These are phyloP conservation scores for Magallana nippona DNA, from an alignment of 2,888 invertebrate species.

Conservation along the genomic window DNA sequence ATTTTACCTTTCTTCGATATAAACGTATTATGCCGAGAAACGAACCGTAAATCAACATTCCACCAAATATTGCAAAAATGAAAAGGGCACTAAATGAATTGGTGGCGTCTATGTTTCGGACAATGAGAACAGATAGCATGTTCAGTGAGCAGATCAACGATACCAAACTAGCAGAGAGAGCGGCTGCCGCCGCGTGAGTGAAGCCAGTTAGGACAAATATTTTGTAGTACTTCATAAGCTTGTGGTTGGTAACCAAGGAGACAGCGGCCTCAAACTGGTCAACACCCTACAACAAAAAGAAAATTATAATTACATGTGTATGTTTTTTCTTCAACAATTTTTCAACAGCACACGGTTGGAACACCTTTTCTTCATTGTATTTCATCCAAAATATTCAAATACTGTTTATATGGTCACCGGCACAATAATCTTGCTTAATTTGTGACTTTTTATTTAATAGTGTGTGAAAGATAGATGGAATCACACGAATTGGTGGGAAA, in stretches of 20 bases:
- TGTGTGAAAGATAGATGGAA: too few relatives aligned
- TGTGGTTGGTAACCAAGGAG: not conserved
- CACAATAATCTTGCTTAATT: too few relatives aligned
- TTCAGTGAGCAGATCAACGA: not conserved
- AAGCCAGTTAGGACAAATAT: not conserved
- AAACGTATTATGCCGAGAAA: not conserved
- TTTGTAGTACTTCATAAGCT: not conserved
- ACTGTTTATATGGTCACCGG: too few relatives aligned
- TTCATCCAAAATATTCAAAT: too few relatives aligned
- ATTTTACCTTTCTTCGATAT: constrained; percentile 2
- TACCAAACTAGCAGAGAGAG: not conserved
- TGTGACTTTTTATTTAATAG: too few relatives aligned
- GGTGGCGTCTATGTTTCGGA: not conserved
- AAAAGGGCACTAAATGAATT: too few relatives aligned
- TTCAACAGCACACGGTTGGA: too few relatives aligned
- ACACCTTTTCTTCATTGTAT: too few relatives aligned
- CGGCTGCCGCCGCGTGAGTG: not conserved
- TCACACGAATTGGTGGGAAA: too few relatives aligned
- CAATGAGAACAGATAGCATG: not conserved
- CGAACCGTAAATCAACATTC: not conserved
- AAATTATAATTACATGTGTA: not conserved
- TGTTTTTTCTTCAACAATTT: not conserved
- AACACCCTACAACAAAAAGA: not conserved
- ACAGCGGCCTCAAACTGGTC: constrained; percentile 8
- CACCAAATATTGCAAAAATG: not conserved